Percentiles rank a stretch among this genome's conserved stretches.
Evolutionary conservation across 2,888 invertebrate species (phyloP).

Genomic region (Sceliomorpha sp.): DNA sequence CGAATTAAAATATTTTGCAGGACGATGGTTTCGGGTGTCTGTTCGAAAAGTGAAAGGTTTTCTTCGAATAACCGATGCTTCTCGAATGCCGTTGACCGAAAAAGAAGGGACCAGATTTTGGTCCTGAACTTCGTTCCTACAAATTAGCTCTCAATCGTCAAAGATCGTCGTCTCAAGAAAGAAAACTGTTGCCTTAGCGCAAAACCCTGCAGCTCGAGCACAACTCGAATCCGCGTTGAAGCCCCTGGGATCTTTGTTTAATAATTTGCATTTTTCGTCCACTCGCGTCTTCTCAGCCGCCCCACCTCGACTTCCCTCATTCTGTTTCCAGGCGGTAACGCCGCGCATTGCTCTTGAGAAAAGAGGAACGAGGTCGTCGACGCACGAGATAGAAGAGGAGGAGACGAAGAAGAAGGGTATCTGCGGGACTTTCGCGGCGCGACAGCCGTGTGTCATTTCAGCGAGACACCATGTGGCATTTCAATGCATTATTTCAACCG

Average conservation of each 20-base stretch:
- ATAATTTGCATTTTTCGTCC: slow-evolving; percentile 53
- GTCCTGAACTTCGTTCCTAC: too few relatives aligned
- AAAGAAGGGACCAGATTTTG: too few relatives aligned
- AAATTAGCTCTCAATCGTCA: too few relatives aligned
- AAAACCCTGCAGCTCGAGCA: too few relatives aligned
- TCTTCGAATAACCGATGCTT: too few relatives aligned
- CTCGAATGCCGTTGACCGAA: too few relatives aligned
- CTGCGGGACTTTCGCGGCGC: slow-evolving; percentile 66
- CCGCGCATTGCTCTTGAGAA: slow-evolving; percentile 22
- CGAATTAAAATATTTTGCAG: background rate
- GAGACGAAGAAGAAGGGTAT: slow-evolving; percentile 17
- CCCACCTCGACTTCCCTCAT: slow-evolving; percentile 28
- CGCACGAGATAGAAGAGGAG: slow-evolving; percentile 35
- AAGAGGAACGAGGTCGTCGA: slow-evolving; percentile 49
- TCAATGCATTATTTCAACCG: slow-evolving; percentile 79
- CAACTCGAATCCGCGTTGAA: background rate
- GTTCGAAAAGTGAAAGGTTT: too few relatives aligned
- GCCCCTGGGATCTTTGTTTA: slow-evolving; percentile 38
- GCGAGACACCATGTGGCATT: slow-evolving; percentile 76
- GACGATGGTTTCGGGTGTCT: too few relatives aligned
- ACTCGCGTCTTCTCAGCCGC: slow-evolving; percentile 17
- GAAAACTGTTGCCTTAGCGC: too few relatives aligned
- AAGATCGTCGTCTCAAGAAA: too few relatives aligned
- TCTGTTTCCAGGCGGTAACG: slow-evolving; percentile 51
- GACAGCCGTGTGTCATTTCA: slow-evolving; percentile 78